Evolutionary conservation across 2,113 vertebrate species (phyloP).

Genomic region (Calyptommatus sinebrachiatus): DNA sequence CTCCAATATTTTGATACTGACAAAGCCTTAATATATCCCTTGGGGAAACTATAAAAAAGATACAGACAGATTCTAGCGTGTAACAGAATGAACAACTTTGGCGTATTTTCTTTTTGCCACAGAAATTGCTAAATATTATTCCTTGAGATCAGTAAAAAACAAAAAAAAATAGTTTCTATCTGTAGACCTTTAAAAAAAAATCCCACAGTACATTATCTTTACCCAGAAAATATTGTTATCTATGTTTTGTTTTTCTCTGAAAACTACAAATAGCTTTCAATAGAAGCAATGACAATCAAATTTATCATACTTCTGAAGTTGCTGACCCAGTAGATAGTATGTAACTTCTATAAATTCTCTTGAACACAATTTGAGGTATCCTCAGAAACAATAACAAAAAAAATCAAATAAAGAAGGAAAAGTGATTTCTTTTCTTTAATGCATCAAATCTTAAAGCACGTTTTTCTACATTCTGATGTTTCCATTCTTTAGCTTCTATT

Average conservation of each 20-base stretch:
- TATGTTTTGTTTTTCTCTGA: slow-evolving; percentile 22
- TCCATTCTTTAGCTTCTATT: neutral
- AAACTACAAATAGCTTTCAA: slow-evolving; percentile 11
- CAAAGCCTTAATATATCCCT: neutral
- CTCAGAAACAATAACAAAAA: neutral
- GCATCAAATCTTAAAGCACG: neutral
- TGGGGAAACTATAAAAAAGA: neutral
- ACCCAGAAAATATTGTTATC: neutral
- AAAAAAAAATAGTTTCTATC: slow-evolving; percentile 29
- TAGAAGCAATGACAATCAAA: slow-evolving; percentile 23
- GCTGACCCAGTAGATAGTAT: neutral
- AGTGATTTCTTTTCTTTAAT: neutral
- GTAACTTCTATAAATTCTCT: slow-evolving; percentile 6
- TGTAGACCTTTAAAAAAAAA: slow-evolving; percentile 31
- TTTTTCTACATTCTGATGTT: neutral
- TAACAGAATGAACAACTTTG: neutral
- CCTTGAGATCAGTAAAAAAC: neutral
- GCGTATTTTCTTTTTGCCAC: neutral
- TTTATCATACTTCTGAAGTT: slow-evolving; percentile 9
- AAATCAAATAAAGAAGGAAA: neutral
- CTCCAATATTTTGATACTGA: neutral
- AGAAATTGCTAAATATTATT: slow-evolving; percentile 17
- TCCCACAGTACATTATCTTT: neutral
- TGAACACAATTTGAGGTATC: neutral
- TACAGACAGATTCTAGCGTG: neutral